Base-by-base conservation (phyloP, 1,140 invertebrate genomes). In the Drosophila orosa region DNA sequence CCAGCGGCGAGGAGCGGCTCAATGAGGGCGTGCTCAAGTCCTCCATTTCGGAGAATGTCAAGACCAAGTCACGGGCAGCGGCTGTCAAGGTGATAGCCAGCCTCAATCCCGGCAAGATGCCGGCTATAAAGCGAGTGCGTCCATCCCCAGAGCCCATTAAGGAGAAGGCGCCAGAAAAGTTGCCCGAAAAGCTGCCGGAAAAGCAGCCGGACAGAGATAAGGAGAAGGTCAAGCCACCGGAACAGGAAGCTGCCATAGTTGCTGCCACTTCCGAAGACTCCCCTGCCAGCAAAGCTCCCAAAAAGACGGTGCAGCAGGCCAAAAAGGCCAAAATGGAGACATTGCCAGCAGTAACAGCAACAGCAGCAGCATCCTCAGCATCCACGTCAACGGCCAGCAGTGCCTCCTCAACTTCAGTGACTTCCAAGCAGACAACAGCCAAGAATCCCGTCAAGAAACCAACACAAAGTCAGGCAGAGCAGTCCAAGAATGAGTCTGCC, bases 21-120 rank as follows among this genome's bases (percentile, higher is more conserved):
- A 77, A 80, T 29, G 62, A 80, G 8, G 77, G 80, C 13, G 67
- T 72, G 12, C 77, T 91, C n/a, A 92, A 92, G 69, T 91, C 91
- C 7, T 92, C 91, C 31, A 92, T 92, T 65, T 92, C 91, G 62
- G 91, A 92, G 65, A 92, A 91, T 40, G 91, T 92, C 3, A 92
- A 92, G 63, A 92, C 91, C 3, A 92, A 92, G 52, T 92, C 91
- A 5, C 74, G 91, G 10, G 90, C 91, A 5, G 82, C 91, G 6
- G 90, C 90, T 0, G 90, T 91, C 29, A 91, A 91, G 47, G 90
- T 91, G 7, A 91, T 91, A 45, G 84, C 90, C 50, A 90, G 56
- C 47, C 47, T 91, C 5, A 90, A 75, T 76, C 84, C 84, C 12
- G 65, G 60, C 57, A 87, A 87, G 45, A 25, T 54, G 54, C 17